A percentile compares a stretch with the other conserved stretches of the same genome.
Evolutionary conservation across 2,888 invertebrate genomes (phyloP).

Genomic region (Heliconius hortense): DNA sequence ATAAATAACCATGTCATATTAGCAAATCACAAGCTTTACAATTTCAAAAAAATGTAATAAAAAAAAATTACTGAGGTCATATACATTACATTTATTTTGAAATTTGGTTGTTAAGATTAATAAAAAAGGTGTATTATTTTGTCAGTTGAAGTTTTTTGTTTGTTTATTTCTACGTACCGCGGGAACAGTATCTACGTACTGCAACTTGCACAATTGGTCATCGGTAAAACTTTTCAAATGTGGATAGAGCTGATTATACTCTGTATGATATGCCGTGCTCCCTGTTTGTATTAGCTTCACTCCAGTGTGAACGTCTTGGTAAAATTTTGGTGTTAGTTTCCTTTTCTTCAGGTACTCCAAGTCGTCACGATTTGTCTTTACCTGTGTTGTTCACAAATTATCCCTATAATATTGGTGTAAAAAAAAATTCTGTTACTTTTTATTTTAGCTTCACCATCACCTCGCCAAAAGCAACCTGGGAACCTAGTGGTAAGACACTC

Average conservation of each 20-base stretch:
- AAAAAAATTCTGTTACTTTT: no score
- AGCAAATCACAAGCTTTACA: no score
- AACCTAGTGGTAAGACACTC: no score
- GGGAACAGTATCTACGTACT: slow-evolving; percentile 66
- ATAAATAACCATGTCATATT: no score
- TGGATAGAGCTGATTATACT: slow-evolving; percentile 67
- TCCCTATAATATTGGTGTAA: background rate
- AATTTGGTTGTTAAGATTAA: no score
- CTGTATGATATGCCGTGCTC: slow-evolving; percentile 65
- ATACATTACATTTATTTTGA: no score
- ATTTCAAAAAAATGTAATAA: no score
- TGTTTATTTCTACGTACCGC: slow-evolving; percentile 51
- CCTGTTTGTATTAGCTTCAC: slow-evolving; percentile 59
- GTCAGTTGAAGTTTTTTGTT: no score
- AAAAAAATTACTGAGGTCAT: no score
- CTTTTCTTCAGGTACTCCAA: slow-evolving; percentile 68
- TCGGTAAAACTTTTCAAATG: slow-evolving; percentile 62
- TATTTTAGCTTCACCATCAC: no score
- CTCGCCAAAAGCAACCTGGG: no score
- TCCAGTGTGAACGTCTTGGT: slow-evolving; percentile 58
- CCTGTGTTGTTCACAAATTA: slow-evolving; percentile 47
- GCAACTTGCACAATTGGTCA: slow-evolving; percentile 65
- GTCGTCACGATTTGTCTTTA: slow-evolving; percentile 61
- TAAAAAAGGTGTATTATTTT: no score
- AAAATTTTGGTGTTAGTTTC: slow-evolving; percentile 62